Percentiles rank a stretch among this genome's conserved stretches.
Evolutionary conservation across 2,888 invertebrate genomes (phyloP).

Genomic region (Cynaeus angustus): DNA sequence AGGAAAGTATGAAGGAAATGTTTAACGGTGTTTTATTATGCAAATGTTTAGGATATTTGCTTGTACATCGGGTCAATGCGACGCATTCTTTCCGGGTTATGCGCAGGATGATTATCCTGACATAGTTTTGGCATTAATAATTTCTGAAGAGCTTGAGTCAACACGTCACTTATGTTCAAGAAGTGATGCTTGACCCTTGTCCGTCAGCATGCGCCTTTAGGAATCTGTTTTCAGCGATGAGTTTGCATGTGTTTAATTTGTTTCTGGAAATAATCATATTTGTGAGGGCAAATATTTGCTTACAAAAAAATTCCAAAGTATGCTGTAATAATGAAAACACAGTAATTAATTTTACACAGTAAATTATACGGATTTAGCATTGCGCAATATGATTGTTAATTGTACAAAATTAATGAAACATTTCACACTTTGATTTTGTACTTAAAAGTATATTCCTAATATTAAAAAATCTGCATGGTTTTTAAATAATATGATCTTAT

Average conservation of each 20-base stretch:
- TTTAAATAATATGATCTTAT: too few species aligned
- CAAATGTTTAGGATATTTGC: constrained; percentile 36
- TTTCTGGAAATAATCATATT: neutral
- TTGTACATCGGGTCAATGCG: neutral
- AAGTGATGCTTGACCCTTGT: constrained; percentile 61
- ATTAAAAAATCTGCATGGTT: too few species aligned
- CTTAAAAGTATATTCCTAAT: too few species aligned
- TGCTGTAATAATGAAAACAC: neutral
- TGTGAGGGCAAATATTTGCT: neutral
- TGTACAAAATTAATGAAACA: too few species aligned
- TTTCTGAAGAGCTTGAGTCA: constrained; percentile 9
- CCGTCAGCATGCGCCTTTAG: constrained; percentile 65
- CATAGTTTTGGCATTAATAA: constrained; percentile 32
- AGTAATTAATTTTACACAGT: too few species aligned
- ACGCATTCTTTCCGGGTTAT: constrained; percentile 16
- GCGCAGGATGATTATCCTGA: constrained; percentile 2
- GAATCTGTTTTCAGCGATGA: constrained; percentile 66
- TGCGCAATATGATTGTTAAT: too few species aligned
- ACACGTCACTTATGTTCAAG: constrained; percentile 44
- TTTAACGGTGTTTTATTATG: constrained; percentile 36
- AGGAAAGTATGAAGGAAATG: constrained; percentile 35
- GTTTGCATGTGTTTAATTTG: constrained; percentile 54
- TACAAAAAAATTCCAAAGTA: neutral
- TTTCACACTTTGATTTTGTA: too few species aligned
- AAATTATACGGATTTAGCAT: too few species aligned